Conservation (phyloP, 2,113 vertebrate species). For the Alouatta palliata region DNA sequence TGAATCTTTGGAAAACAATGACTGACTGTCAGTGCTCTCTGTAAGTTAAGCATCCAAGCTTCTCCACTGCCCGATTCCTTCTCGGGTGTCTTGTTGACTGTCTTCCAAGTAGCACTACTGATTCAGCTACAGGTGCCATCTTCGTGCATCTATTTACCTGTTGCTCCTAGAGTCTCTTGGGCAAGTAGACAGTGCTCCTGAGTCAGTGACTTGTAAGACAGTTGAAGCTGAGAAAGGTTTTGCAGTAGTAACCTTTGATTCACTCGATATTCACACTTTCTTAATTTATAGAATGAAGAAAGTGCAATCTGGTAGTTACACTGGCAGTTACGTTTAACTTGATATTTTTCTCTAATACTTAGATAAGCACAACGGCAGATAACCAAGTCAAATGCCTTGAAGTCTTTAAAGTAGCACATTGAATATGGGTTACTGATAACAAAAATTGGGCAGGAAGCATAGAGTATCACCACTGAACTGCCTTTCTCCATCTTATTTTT, state of each 20-base stretch:
- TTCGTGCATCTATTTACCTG: not conserved
- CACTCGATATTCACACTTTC: rapidly evolving
- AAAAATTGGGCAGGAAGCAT: rapidly evolving
- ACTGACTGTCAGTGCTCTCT: not conserved
- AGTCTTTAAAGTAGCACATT: not conserved
- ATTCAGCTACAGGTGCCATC: not conserved
- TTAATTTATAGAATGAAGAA: not conserved
- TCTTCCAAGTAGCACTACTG: not conserved
- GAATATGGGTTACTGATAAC: rapidly evolving
- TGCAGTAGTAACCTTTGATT: not conserved
- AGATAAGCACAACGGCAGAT: not conserved
- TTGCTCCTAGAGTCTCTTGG: not conserved
- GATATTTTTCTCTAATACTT: not conserved
- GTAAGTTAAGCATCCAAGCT: not conserved
- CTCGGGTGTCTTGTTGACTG: not conserved
- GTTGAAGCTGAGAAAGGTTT: not conserved
- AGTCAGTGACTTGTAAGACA: not conserved
- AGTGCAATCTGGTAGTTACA: rapidly evolving
- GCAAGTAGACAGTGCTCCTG: not conserved
- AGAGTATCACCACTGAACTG: not conserved
- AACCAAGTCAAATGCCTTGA: not conserved
- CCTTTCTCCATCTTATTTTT: not conserved
- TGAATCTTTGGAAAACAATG: not conserved
- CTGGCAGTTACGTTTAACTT: not conserved
- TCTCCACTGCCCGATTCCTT: not conserved